Percentiles rank a stretch among this genome's conserved stretches.
Evolutionary conservation across 1,140 invertebrate species (phyloP).

Genomic region (Aricia agestis): DNA sequence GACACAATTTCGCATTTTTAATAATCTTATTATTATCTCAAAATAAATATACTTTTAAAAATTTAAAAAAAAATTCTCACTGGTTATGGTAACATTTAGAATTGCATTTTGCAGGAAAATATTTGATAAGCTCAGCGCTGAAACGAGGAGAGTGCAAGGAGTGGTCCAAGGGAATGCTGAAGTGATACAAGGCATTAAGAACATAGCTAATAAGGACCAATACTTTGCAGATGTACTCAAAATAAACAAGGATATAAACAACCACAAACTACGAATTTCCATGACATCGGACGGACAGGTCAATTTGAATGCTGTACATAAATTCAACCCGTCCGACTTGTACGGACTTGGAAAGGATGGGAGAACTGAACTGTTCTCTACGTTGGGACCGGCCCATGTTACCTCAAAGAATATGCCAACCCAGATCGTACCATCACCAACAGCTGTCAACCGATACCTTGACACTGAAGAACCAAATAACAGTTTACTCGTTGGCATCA

Average conservation of each 20-base stretch:
- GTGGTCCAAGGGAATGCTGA: slow-evolving; percentile 62
- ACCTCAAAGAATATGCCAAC: slow-evolving; percentile 47
- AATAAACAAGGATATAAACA: slow-evolving; percentile 68
- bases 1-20: no score
- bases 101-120: slow-evolving; percentile 53
- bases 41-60: no score
- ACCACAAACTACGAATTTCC: slow-evolving; percentile 60
- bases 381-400: slow-evolving; percentile 44
- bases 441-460: slow-evolving; percentile 33
- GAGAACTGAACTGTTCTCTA: slow-evolving; percentile 47
- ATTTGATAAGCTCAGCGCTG: slow-evolving; percentile 66
- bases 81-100: background rate
- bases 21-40: no score
- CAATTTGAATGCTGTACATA: slow-evolving; percentile 62
- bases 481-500: slow-evolving; percentile 47
- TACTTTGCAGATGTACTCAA: slow-evolving; percentile 60
- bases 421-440: slow-evolving; percentile 34
- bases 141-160: slow-evolving; percentile 56
- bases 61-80: background rate
- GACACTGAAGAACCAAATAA: slow-evolving; percentile 44
- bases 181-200: slow-evolving; percentile 62
- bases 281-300: slow-evolving; percentile 65
- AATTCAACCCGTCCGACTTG: slow-evolving; percentile 55
- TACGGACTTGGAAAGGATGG: slow-evolving; percentile 45
- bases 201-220: slow-evolving; percentile 63